phyloP scores from a whole-genome alignment of 2,113 vertebrate genomes.

The Anguilla japonica region DNA sequence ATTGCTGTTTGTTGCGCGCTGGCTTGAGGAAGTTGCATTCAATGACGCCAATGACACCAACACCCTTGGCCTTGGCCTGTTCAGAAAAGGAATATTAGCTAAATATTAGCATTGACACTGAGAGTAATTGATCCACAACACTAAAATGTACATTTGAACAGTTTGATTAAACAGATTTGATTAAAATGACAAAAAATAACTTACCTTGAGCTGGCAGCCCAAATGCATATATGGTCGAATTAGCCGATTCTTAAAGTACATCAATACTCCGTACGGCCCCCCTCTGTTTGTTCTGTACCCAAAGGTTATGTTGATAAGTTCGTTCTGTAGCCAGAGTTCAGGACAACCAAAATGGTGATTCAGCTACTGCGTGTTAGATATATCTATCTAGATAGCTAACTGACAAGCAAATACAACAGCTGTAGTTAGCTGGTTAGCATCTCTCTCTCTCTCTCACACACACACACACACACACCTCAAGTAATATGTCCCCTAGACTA shows the following conservation, averaged over 20 bases:
- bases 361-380: no score
- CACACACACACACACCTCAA: no score
- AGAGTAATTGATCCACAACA: no score
- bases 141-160: no score
- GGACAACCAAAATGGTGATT: constrained; percentile 26
- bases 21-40: constrained; percentile 91
- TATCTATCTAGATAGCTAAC: no score
- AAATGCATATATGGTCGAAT: constrained; percentile 93
- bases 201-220: constrained; percentile 87
- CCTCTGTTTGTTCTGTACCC: constrained; percentile 95
- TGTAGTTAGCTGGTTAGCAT: no score
- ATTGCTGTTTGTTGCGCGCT: constrained; percentile 96
- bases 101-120: no score
- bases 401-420: no score
- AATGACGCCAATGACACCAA: constrained; percentile 90
- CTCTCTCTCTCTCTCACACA: no score
- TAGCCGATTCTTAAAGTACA: constrained; percentile 94
- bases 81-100: not conserved
- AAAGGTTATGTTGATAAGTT: constrained; percentile 82
- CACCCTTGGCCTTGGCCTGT: constrained; percentile 85
- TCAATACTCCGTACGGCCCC: constrained; percentile 95
- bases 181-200: no score
- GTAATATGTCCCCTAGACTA: no score
- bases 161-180: no score
- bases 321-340: constrained; percentile 55